phyloP scores from a whole-genome alignment of 2,888 invertebrate genomes.

The Lochmaea capreae region DNA sequence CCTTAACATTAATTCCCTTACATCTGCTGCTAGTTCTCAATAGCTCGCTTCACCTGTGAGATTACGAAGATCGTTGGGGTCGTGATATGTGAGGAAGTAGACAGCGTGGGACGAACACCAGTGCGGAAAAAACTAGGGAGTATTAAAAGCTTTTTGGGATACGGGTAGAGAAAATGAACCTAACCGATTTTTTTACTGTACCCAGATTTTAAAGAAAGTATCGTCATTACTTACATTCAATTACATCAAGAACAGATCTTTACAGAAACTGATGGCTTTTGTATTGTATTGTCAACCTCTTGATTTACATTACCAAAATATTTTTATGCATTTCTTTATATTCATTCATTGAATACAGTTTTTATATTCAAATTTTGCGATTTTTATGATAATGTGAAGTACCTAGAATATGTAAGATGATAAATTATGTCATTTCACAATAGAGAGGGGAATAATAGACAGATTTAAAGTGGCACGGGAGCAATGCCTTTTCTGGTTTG shows the following conservation, averaged over 20 bases:
- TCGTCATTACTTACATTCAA: too few species aligned
- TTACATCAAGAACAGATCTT: too few species aligned
- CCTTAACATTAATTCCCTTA: not conserved
- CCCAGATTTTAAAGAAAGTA: too few species aligned
- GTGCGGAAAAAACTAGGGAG: not conserved
- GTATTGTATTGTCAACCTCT: too few species aligned
- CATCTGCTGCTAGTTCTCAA: not conserved
- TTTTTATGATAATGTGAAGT: not conserved
- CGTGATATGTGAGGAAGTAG: not conserved
- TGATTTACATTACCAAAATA: not conserved
- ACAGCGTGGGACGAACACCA: conserved; percentile 1
- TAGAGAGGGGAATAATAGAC: not conserved
- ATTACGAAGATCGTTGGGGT: not conserved
- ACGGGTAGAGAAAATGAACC: not conserved
- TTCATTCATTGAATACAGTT: too few species aligned
- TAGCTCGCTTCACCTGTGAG: not conserved
- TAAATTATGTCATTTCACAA: not conserved
- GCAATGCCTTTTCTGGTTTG: not conserved
- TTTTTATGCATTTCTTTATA: not conserved
- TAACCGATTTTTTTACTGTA: not conserved
- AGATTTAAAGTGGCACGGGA: not conserved
- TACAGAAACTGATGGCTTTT: too few species aligned
- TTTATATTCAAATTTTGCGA: not conserved
- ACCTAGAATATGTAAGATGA: not conserved
- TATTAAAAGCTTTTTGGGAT: not conserved